These are phyloP conservation scores for Petrolisthes cinctipes DNA, from an alignment of 2,888 invertebrate species.

Conservation along the genomic window DNA sequence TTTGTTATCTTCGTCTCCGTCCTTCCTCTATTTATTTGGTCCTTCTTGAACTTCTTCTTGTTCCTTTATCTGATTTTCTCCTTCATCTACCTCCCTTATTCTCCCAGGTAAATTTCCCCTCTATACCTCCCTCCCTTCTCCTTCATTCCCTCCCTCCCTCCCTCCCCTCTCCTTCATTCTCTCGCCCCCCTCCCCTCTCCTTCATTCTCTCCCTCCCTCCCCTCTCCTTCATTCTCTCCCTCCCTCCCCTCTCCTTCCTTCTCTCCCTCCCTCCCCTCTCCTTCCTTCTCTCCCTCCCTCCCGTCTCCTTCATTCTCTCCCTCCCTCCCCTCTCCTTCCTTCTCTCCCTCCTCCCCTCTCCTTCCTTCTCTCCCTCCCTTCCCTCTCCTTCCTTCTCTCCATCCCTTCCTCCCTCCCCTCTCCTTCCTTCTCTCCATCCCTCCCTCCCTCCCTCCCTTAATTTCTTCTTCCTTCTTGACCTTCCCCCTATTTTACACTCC, in stretches of 20 bases:
- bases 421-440: constrained; percentile 1
- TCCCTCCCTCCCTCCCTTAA: neutral
- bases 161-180: neutral
- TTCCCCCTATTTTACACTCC: neutral
- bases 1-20: neutral
- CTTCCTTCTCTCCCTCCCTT: neutral
- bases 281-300: neutral
- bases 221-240: neutral
- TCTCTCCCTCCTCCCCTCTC: too few relatives aligned
- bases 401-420: neutral
- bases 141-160: neutral
- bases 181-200: too few relatives aligned
- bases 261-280: neutral
- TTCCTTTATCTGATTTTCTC: neutral
- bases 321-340: neutral
- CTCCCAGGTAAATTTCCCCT: neutral
- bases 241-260: too few relatives aligned
- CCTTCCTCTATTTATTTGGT: too few relatives aligned
- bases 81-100: neutral
- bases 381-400: neutral
- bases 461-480: neutral
- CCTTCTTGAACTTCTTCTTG: too few relatives aligned
- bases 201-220: too few relatives aligned
- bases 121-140: neutral
- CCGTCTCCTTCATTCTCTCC: neutral